phyloP scores from a whole-genome alignment of 2,113 vertebrate species.

The Charina bottae region DNA sequence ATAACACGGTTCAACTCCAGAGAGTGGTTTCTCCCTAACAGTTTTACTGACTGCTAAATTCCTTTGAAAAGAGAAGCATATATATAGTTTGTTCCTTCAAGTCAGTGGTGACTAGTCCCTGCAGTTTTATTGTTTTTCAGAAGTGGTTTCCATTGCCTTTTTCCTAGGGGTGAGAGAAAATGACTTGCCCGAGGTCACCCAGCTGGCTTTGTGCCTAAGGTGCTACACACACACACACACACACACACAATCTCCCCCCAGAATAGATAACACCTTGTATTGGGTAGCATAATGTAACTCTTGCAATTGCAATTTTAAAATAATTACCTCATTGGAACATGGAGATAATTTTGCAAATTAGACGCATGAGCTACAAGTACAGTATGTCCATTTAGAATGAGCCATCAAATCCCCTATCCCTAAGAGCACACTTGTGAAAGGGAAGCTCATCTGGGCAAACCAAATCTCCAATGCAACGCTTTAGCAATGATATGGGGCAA shows the following conservation, averaged over 20 bases:
- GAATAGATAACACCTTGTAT: slow-evolving; percentile 29
- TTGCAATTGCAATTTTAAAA: not conserved
- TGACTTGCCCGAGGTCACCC: too few relatives aligned
- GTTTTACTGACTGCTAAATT: slow-evolving; percentile 34
- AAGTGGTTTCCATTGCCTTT: too few relatives aligned
- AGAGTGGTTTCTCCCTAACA: slow-evolving; percentile 3
- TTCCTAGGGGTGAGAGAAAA: too few relatives aligned
- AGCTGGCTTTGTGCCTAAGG: too few relatives aligned
- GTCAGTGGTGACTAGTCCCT: too few relatives aligned
- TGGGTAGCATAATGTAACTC: slow-evolving; percentile 7
- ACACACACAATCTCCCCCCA: too few relatives aligned
- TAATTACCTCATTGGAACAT: slow-evolving; percentile 26
- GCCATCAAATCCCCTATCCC: not conserved
- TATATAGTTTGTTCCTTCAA: too few relatives aligned
- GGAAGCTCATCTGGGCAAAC: slow-evolving; percentile 13
- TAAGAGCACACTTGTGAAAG: not conserved
- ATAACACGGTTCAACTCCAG: not conserved
- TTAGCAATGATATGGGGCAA: not conserved
- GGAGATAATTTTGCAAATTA: not conserved
- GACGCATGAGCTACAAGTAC: not conserved
- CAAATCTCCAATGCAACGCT: not conserved
- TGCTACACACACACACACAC: too few relatives aligned
- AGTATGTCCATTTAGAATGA: slow-evolving; percentile 14
- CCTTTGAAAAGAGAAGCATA: slow-evolving; percentile 25
- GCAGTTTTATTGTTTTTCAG: too few relatives aligned